These are phyloP conservation scores for Agrochola lota DNA, from an alignment of 2,888 invertebrate species.

Conservation along the genomic window DNA sequence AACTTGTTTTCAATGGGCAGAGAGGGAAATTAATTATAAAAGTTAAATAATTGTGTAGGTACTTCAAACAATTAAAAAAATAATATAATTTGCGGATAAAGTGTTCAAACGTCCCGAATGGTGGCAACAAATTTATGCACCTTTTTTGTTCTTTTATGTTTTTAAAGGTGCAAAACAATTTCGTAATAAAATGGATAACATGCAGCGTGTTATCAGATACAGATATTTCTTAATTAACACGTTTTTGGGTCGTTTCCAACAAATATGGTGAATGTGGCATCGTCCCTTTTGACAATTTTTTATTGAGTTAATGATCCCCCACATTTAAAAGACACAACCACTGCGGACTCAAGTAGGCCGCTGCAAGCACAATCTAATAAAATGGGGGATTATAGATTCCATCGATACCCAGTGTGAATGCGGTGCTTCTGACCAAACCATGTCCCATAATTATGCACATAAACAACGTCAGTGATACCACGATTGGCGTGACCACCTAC, in stretches of 20 bases:
- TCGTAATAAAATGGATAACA: background rate
- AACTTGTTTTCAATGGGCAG: slow-evolving; percentile 22
- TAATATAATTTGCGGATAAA: background rate
- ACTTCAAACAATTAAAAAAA: background rate
- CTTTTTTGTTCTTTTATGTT: background rate
- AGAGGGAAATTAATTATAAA: slow-evolving; percentile 6
- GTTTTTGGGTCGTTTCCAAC: background rate
- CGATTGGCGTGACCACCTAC: background rate
- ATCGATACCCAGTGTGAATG: too few relatives aligned
- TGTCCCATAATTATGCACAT: background rate
- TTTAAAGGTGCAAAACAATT: background rate
- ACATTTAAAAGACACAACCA: background rate
- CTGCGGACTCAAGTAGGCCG: background rate
- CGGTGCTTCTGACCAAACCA: background rate
- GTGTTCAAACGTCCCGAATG: background rate
- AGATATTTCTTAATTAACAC: background rate
- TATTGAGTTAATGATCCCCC: background rate
- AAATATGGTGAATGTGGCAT: background rate
- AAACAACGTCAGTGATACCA: background rate
- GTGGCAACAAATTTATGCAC: background rate
- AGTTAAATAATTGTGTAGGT: background rate
- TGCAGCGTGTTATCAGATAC: background rate
- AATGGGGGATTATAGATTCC: background rate
- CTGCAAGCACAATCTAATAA: background rate
- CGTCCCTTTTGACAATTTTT: background rate